Evolutionary conservation across 2,888 invertebrate species (phyloP), one percentile per base, ranked within the genome.

Genomic region (Labia minor): DNA sequence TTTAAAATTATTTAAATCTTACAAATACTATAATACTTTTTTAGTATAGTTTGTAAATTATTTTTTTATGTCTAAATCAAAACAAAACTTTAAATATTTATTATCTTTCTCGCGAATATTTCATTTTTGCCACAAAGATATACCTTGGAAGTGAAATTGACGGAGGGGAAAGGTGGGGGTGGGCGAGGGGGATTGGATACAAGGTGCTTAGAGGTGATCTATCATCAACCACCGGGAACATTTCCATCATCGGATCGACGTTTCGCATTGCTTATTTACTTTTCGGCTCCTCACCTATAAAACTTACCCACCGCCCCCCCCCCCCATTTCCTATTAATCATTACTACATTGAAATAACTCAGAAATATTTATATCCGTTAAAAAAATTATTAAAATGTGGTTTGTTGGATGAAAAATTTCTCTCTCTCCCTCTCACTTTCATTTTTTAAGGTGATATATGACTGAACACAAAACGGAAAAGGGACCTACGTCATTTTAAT

Each of bases 161-260:
- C n/a, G n/a, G n/a, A n/a, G n/a, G n/a, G n/a, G n/a, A n/a, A n/a
- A n/a, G n/a, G n/a, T n/a, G n/a, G n/a, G n/a, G n/a, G n/a, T n/a
- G n/a, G 26, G 26, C 26, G 3, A 26, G 26, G 26, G 8, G 8
- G 26, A 26, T 26, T 26, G 26, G n/a, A n/a, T 26, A 3, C 26
- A 26, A 8, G 26, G 8, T 49, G 49, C n/a, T n/a, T n/a, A 14
- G 14, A 49, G 49, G 49, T 49, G n/a, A 49, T 49, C 49, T 14
- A 49, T 49, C 49, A 49, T 49, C 6, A 33, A 33, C 33, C 6
- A 11, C 3, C 49, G 3, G 26, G 26, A 49, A 49, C 49, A 49
- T 11, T 49, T 49, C 49, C 49, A 49, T 49, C 49, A 49, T 49
- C 49, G 49, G 49, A 49, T 49, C 49, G 49, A 49, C 49, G 49